Percentiles rank a stretch among this genome's conserved stretches.
Evolutionary conservation across 2,113 vertebrate species (phyloP).

Genomic region (Cercocebus atys): DNA sequence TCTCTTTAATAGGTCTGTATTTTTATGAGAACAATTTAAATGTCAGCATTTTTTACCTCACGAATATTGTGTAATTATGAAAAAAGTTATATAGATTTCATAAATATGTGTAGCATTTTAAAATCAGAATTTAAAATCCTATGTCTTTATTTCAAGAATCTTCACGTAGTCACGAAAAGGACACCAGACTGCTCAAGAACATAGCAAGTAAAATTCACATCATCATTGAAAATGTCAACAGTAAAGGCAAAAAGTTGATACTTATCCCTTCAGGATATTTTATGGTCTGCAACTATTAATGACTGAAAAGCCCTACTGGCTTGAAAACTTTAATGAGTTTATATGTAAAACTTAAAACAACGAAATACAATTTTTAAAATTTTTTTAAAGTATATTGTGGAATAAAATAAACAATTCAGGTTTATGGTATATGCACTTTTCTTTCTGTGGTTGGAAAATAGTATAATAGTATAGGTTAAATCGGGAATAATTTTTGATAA

Average conservation of each 20-base stretch:
- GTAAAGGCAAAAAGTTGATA: background rate
- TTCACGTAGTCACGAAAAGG: background rate
- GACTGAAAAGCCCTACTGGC: background rate
- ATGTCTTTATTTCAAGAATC: background rate
- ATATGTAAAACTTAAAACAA: background rate
- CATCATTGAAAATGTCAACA: background rate
- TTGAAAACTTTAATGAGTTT: constrained; percentile 3
- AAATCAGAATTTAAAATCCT: background rate
- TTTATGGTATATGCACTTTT: background rate
- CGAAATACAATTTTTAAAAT: background rate
- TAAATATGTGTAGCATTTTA: background rate
- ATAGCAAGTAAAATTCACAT: background rate
- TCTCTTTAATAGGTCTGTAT: background rate
- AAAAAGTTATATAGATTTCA: background rate
- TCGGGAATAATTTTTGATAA: background rate
- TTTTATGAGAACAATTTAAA: background rate
- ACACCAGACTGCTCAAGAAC: background rate
- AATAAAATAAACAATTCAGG: background rate
- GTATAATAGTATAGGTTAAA: background rate
- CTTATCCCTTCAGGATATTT: background rate
- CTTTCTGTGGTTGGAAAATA: background rate
- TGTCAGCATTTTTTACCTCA: background rate
- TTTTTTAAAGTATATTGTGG: background rate
- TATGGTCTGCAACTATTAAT: background rate
- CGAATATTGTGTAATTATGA: background rate